Evolutionary conservation across 2,888 invertebrate genomes (phyloP).

Genomic region (Neoitamus cyanurus): DNA sequence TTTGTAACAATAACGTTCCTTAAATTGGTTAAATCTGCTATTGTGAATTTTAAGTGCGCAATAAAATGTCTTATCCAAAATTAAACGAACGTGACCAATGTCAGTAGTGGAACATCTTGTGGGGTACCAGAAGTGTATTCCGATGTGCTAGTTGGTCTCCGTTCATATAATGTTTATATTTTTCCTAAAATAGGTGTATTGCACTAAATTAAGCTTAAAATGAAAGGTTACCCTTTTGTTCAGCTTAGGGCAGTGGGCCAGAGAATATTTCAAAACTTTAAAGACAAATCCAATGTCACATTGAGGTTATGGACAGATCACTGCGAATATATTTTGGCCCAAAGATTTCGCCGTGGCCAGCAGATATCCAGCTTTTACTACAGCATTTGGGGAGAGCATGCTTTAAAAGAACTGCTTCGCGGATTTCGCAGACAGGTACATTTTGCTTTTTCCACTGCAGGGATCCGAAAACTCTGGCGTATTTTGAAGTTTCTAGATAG

Average conservation of each 20-base stretch:
- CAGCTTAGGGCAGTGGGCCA: slow-evolving; percentile 19
- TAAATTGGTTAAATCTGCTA: not conserved
- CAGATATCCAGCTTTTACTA: slow-evolving; percentile 74
- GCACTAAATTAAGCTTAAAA: not conserved
- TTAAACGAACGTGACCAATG: not conserved
- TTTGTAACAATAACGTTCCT: not conserved
- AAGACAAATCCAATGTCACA: slow-evolving; percentile 67
- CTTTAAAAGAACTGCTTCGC: slow-evolving; percentile 69
- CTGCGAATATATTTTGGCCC: slow-evolving; percentile 71
- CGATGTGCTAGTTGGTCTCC: not conserved
- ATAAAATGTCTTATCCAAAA: not conserved
- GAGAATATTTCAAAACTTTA: slow-evolving; percentile 59
- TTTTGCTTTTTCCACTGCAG: not conserved
- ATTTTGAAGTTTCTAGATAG: not conserved
- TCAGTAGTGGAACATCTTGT: not conserved
- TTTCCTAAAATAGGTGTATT: not conserved
- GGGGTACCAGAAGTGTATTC: not conserved
- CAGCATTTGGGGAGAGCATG: slow-evolving; percentile 73
- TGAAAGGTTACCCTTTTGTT: slow-evolving; percentile 35
- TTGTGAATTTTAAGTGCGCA: not conserved
- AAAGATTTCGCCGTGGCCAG: slow-evolving; percentile 72
- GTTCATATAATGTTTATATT: not conserved
- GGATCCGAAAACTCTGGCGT: no score
- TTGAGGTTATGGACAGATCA: slow-evolving; percentile 70
- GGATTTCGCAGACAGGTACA: slow-evolving; percentile 52